Evolutionary conservation across 2,113 vertebrate genomes (phyloP).

Genomic region (Phyllostomus hastatus): DNA sequence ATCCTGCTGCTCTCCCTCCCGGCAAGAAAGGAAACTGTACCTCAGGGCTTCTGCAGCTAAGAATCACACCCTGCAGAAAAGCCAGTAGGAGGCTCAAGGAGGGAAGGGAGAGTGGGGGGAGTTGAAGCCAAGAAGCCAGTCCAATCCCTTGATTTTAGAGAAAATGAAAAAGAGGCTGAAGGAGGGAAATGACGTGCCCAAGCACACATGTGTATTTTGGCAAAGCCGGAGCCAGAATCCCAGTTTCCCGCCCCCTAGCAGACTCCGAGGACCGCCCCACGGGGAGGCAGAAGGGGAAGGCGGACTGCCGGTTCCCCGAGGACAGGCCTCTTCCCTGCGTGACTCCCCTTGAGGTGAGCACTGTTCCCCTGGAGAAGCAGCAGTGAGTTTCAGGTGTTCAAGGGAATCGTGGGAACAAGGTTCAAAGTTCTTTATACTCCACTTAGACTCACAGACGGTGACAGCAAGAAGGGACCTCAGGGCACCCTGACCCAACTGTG

Average conservation of each 20-base stretch:
- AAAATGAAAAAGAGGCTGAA: conserved; percentile 17
- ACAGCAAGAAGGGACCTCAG: neutral
- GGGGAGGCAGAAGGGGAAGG: neutral
- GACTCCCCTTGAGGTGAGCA: neutral
- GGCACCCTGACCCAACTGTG: neutral
- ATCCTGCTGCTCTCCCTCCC: conserved; percentile 76
- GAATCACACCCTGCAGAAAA: conserved; percentile 63
- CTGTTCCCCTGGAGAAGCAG: neutral
- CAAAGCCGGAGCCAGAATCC: neutral
- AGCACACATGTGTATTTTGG: neutral
- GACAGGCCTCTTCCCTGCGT: neutral
- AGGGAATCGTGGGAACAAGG: neutral
- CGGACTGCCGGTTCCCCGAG: neutral
- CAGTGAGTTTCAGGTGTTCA: neutral
- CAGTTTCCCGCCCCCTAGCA: neutral
- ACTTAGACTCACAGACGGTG: neutral
- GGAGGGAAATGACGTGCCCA: neutral
- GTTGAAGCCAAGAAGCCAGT: neutral
- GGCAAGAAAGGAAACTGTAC: conserved; percentile 75
- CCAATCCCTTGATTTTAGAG: neutral
- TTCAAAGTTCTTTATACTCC: neutral
- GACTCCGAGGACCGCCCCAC: neutral
- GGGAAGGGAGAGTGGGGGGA: neutral
- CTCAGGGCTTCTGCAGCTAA: conserved; percentile 74
- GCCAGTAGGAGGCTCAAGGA: neutral